Evolutionary conservation across 2,113 vertebrate species (phyloP).

Genomic region (Rallus limicola): DNA sequence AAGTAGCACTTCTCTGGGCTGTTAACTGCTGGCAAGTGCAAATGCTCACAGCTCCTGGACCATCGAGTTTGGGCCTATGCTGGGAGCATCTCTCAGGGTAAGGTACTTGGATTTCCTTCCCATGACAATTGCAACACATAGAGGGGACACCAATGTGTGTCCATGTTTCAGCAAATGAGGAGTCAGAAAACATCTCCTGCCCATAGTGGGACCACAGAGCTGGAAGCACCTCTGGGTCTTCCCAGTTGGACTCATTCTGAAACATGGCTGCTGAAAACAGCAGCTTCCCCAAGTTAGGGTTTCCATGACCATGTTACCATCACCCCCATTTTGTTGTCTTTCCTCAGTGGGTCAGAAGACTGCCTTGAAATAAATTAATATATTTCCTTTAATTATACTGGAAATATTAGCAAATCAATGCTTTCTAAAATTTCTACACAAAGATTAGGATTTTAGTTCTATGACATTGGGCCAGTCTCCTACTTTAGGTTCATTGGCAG

Average conservation of each 20-base stretch:
- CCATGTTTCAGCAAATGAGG: neutral
- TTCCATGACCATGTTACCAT: neutral
- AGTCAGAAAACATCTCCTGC: neutral
- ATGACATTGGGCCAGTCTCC: neutral
- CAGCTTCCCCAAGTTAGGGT: neutral
- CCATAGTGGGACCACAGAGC: neutral
- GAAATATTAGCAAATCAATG: neutral
- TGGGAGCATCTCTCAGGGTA: neutral
- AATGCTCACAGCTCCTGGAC: neutral
- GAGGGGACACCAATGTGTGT: neutral
- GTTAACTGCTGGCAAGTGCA: neutral
- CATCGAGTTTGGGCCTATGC: accelerated
- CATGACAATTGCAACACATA: neutral
- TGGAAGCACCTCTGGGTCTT: neutral
- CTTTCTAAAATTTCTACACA: neutral
- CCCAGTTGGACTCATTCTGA: neutral
- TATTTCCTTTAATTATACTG: neutral
- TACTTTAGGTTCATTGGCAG: neutral
- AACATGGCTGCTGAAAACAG: accelerated
- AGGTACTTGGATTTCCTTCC: neutral
- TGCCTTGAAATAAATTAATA: neutral
- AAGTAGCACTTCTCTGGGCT: neutral
- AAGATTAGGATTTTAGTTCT: neutral
- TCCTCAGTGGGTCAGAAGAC: neutral
- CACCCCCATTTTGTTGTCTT: neutral